Percentiles rank a stretch among this genome's conserved stretches.
phyloP scores from a whole-genome alignment of 2,113 vertebrate species.

The Macquaria australasica region DNA sequence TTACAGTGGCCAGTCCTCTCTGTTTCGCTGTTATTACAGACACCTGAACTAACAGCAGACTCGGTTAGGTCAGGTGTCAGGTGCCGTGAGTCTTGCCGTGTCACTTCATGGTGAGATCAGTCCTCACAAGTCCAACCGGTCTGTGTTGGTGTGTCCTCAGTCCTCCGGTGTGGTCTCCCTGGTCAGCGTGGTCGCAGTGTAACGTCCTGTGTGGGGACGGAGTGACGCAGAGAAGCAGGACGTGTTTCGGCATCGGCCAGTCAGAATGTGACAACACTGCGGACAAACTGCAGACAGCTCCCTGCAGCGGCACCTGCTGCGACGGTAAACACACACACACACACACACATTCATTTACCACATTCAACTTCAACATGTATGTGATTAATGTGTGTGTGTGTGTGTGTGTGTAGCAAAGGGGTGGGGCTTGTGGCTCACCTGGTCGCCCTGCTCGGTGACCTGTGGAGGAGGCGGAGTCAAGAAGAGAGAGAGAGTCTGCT shows the following conservation, averaged over 20 bases:
- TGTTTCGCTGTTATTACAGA: no score
- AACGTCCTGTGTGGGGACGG: slow-evolving; percentile 58
- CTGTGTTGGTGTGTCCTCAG: slow-evolving; percentile 41
- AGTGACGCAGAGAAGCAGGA: slow-evolving; percentile 60
- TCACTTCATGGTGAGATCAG: no score
- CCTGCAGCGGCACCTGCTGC: slow-evolving; percentile 68
- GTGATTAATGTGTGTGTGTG: no score
- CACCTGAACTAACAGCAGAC: no score
- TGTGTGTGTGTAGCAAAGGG: slow-evolving; percentile 33
- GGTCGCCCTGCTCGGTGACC: slow-evolving; percentile 66
- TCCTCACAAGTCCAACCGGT: background rate
- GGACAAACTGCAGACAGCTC: background rate
- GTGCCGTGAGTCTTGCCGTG: no score
- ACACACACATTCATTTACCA: background rate
- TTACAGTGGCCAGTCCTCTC: no score
- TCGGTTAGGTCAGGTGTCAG: no score
- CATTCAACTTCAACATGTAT: no score
- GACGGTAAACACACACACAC: slow-evolving; percentile 37
- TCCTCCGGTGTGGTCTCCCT: slow-evolving; percentile 44
- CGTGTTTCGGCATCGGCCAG: slow-evolving; percentile 43
- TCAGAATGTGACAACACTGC: background rate
- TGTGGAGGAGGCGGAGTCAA: slow-evolving; percentile 64
- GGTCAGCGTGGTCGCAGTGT: slow-evolving; percentile 69
- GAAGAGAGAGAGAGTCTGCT: slow-evolving; percentile 50
- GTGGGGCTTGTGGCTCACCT: slow-evolving; percentile 60